These are phyloP conservation scores for Megathymus violae DNA, from an alignment of 1,140 invertebrate genomes.

Conservation along the genomic window DNA sequence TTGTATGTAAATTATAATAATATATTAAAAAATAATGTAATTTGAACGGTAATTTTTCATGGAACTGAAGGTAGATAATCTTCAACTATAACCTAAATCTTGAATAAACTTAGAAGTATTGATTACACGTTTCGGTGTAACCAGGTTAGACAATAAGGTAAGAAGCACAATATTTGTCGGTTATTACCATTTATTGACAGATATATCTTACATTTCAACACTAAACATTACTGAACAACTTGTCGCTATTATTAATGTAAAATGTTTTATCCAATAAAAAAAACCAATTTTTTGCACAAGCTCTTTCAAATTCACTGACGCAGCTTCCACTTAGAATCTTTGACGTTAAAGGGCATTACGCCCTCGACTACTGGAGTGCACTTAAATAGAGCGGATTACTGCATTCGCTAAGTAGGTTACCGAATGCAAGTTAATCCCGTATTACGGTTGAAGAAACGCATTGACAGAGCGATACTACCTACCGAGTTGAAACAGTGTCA, in stretches of 20 bases:
- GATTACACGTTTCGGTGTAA: too few relatives aligned
- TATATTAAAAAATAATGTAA: too few relatives aligned
- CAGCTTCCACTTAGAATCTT: slow-evolving; percentile 6
- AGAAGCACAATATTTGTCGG: too few relatives aligned
- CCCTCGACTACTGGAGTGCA: slow-evolving; percentile 15
- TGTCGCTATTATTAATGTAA: not conserved
- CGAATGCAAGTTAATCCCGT: slow-evolving; percentile 37
- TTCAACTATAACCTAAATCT: too few relatives aligned
- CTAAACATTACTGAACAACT: too few relatives aligned
- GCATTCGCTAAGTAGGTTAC: slow-evolving; percentile 31
- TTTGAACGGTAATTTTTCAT: too few relatives aligned
- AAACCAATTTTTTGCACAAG: not conserved
- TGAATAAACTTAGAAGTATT: too few relatives aligned
- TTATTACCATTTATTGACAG: too few relatives aligned
- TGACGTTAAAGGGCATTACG: slow-evolving; percentile 7
- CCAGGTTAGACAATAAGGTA: too few relatives aligned
- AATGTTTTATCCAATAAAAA: not conserved
- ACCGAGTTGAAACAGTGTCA: slow-evolving; percentile 8
- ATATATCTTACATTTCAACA: too few relatives aligned
- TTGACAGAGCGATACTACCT: slow-evolving; percentile 31
- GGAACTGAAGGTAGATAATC: too few relatives aligned
- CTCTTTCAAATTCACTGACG: not conserved
- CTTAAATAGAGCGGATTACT: slow-evolving; percentile 20
- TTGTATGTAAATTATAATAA: too few relatives aligned
- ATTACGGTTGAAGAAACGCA: slow-evolving; percentile 32